Evolutionary conservation across 30 jellyfish, hydroid and myxozoan species (phyloP).

Genomic region (Sanderia malayensis): DNA sequence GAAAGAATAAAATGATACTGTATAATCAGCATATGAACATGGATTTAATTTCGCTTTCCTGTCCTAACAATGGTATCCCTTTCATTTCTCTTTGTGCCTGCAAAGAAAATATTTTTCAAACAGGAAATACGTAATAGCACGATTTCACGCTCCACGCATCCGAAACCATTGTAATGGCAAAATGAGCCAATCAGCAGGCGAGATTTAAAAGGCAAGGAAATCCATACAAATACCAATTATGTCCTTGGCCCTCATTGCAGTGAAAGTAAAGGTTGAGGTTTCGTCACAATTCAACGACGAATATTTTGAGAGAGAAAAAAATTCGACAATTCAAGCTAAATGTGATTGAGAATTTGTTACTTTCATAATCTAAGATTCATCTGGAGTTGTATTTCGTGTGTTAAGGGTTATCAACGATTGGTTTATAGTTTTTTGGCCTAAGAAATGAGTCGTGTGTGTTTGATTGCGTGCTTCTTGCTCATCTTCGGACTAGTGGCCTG

Average conservation of each 20-base stretch:
- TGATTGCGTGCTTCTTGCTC: constrained; percentile 20
- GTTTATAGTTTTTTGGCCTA: no score
- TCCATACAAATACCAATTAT: neutral
- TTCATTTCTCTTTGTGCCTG: no score
- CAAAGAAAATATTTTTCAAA: no score
- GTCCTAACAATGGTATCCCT: neutral
- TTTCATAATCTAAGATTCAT: no score
- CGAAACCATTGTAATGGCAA: neutral
- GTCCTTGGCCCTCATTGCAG: no score
- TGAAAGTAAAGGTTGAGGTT: no score
- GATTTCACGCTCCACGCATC: neutral
- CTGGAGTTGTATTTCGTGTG: no score
- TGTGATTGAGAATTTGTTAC: no score
- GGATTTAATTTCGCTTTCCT: neutral
- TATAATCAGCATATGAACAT: neutral
- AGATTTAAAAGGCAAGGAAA: neutral
- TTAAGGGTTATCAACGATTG: no score
- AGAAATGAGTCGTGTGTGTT: neutral
- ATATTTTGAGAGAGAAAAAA: no score
- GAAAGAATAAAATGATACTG: neutral
- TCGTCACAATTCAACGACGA: no score
- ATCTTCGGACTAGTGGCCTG: constrained; percentile 47
- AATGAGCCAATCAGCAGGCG: constrained; percentile 9
- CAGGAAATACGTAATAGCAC: constrained; percentile 14
- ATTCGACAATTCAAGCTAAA: no score